Evolutionary conservation across 2,888 invertebrate species (phyloP).

Genomic region (Dyspetes luteomarginatus): DNA sequence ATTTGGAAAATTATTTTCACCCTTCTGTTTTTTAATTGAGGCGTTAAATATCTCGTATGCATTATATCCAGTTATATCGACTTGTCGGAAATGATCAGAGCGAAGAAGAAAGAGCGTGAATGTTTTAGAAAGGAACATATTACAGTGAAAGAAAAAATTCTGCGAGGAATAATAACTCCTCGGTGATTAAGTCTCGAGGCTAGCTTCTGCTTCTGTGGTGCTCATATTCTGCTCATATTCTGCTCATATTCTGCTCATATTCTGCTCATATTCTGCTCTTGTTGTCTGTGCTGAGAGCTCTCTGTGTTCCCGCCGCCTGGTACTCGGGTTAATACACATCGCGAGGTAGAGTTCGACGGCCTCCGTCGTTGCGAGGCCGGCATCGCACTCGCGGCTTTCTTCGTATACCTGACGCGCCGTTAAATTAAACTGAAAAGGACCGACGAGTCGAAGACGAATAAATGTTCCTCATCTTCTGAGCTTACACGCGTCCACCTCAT

Average conservation of each 20-base stretch:
- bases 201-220: slow-evolving; percentile 32
- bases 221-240: slow-evolving; percentile 15
- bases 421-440: slow-evolving; percentile 42
- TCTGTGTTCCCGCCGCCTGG: slow-evolving; percentile 5
- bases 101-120: not conserved
- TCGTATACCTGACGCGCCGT: slow-evolving; percentile 29
- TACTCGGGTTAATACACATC: slow-evolving; percentile 35
- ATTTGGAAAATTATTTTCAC: no score
- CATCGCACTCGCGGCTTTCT: not conserved
- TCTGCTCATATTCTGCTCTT: slow-evolving; percentile 3
- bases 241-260: slow-evolving; percentile 24
- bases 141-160: slow-evolving; percentile 12
- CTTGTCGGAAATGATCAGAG: not conserved
- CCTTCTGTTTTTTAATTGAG: no score
- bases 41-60: no score
- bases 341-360: slow-evolving; percentile 57
- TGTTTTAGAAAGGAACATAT: not conserved
- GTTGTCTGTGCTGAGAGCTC: slow-evolving; percentile 18
- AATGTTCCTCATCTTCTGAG: slow-evolving; percentile 40
- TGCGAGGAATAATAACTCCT: slow-evolving; percentile 32
- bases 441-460: slow-evolving; percentile 58
- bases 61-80: not conserved
- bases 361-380: slow-evolving; percentile 38
- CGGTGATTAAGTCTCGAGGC: slow-evolving; percentile 35
- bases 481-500: slow-evolving; percentile 40